Base-by-base conservation (phyloP, 2,113 vertebrate species). In the Myocastor coypus region DNA sequence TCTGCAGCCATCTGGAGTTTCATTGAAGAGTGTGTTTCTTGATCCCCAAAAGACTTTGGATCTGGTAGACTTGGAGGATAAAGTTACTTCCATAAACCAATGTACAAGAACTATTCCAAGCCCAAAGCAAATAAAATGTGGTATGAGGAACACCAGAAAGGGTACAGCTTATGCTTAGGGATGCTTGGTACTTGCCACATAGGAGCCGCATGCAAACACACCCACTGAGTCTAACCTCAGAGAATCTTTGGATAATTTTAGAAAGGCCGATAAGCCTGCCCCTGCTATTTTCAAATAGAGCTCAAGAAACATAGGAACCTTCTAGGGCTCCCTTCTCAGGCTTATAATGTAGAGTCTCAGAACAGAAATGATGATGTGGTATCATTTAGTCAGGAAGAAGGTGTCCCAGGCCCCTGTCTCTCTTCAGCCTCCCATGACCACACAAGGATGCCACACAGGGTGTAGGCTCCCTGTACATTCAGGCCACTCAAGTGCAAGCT, bases 81-180 rank as follows among this genome's bases (percentile, higher is more conserved):
- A 64, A 66, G 26, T 93, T 96, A 83, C 78, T 86, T 69, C 55
- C 66, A 61, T 37, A 92, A 89, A 81, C 88, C 20, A 80, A 59
- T 68, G 46, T 32, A 63, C 86, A 63, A 77, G 42, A 71, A 87
- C 3, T 50, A 92, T 73, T 71, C 71, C 46, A 92, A 83, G 71
- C 6, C 11, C 68, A 73, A n/a, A 32, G 10, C 52, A 92, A 50
- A 89, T 34, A 59, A 16, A 19, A 59, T 34, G 14, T 1, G n/a
- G 66, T 26, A 14, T 42, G 59, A 46, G 40, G 83, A 46, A 83
- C n/a, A 30, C 7, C 2, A 32, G 3, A 78, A 26, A 68, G 30
- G 1, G 0, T 34, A 42, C 12, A 17, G 59, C 26, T 37, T 68
- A 10, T 37, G 32, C 4, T 14, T 32, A 78, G 40, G 52, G 20